phyloP scores from a whole-genome alignment of 2,113 vertebrate species.

The Galemys pyrenaicus region DNA sequence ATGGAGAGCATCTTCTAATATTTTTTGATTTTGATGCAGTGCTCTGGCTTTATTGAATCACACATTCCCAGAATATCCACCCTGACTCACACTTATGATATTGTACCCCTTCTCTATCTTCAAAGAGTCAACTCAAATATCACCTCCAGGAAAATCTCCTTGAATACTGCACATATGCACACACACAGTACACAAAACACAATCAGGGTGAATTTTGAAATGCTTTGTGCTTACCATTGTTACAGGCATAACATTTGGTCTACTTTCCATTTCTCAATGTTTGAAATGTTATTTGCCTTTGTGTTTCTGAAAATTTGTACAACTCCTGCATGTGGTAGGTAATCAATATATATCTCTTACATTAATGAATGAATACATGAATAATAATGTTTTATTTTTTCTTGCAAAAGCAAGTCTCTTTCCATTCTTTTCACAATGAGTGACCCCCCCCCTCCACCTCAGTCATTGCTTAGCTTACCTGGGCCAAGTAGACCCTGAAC shows the following conservation, averaged over 20 bases:
- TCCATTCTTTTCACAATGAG: not conserved
- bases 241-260: not conserved
- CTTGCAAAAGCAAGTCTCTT: not conserved
- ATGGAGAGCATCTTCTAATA: not conserved
- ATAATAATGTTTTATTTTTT: not conserved
- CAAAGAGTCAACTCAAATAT: not conserved
- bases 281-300: not conserved
- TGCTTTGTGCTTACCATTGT: not conserved
- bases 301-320: not conserved
- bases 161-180: not conserved
- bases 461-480: conserved; percentile 10
- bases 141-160: not conserved
- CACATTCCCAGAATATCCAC: not conserved
- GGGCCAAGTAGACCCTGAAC: not conserved
- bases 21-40: not conserved
- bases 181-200: not conserved
- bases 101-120: not conserved
- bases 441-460: not conserved
- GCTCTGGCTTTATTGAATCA: not conserved
- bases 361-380: not conserved
- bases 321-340: not conserved
- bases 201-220: not conserved
- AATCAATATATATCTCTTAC: not conserved
- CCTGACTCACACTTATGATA: not conserved
- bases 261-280: not conserved